phyloP scores from a whole-genome alignment of 1,140 invertebrate genomes.

The Sycobia sp. region DNA sequence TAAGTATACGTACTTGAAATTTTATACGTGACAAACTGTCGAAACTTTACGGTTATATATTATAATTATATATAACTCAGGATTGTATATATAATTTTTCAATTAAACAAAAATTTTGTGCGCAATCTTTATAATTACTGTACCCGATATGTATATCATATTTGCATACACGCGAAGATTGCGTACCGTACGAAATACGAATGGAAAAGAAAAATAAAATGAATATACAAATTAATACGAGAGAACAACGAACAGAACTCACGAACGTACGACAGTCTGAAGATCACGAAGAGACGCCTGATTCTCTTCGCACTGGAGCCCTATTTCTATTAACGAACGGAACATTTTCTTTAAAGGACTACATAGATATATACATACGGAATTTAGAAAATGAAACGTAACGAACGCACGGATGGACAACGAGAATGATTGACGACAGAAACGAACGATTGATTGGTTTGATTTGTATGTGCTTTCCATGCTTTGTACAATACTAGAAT shows the following conservation, averaged over 20 bases:
- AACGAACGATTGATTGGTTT: slow-evolving; percentile 40
- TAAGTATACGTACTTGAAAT: too few relatives aligned
- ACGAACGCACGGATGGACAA: slow-evolving; percentile 13
- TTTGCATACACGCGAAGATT: slow-evolving; percentile 7
- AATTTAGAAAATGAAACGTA: slow-evolving; percentile 2
- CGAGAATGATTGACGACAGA: slow-evolving; percentile 15
- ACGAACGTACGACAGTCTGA: slow-evolving; percentile 24
- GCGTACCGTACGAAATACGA: slow-evolving; percentile 4
- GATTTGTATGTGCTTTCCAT: slow-evolving; percentile 39
- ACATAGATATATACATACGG: not conserved
- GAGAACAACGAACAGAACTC: slow-evolving; percentile 8
- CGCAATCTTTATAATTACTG: slow-evolving; percentile 33
- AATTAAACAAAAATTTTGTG: slow-evolving; percentile 35
- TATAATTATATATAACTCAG: too few relatives aligned
- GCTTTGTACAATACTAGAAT: slow-evolving; percentile 34
- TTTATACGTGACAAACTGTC: too few relatives aligned
- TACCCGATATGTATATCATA: slow-evolving; percentile 11
- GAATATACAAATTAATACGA: too few relatives aligned
- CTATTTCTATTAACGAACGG: not conserved
- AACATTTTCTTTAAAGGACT: not conserved
- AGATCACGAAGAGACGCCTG: slow-evolving; percentile 11
- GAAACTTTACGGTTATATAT: too few relatives aligned
- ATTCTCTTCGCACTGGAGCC: too few relatives aligned
- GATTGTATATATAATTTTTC: too few relatives aligned
- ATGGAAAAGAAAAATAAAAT: not conserved